A percentile compares a stretch with the other conserved stretches of the same genome.
phyloP scores from a whole-genome alignment of 2,113 vertebrate genomes.

The Mobula birostris region DNA sequence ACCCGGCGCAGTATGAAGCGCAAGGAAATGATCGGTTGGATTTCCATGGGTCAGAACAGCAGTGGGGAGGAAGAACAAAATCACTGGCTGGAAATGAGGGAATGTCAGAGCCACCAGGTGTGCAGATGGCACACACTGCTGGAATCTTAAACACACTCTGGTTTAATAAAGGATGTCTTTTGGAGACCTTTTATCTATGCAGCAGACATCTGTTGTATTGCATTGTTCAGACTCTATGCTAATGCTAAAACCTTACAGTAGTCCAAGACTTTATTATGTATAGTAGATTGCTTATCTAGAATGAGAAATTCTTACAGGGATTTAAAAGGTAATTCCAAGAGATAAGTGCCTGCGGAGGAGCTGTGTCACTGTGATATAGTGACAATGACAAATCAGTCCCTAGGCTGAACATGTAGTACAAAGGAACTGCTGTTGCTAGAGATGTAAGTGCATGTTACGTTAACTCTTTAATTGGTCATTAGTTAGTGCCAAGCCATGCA shows the following conservation, averaged over 20 bases:
- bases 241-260: neutral
- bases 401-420: conserved; percentile 49
- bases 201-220: neutral
- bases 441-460: conserved; percentile 43
- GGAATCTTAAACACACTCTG: conserved; percentile 62
- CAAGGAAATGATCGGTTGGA: conserved; percentile 95
- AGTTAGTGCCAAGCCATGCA: conserved; percentile 45
- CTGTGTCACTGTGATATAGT: conserved; percentile 24
- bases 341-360: conserved; percentile 53
- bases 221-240: neutral
- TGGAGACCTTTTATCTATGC: conserved; percentile 5
- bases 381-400: conserved; percentile 38
- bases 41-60: conserved; percentile 83
- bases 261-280: neutral
- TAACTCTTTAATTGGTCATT: conserved; percentile 27
- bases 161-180: neutral
- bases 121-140: conserved; percentile 85
- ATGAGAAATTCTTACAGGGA: conserved; percentile 1
- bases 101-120: conserved; percentile 70
- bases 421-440: conserved; percentile 41
- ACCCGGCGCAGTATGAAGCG: conserved; percentile 86
- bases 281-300: neutral
- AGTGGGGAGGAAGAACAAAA: conserved; percentile 83
- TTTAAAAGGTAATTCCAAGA: conserved; percentile 38
- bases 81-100: conserved; percentile 93